phyloP scores from a whole-genome alignment of 2,113 vertebrate species.

The Fregetta grallaria region DNA sequence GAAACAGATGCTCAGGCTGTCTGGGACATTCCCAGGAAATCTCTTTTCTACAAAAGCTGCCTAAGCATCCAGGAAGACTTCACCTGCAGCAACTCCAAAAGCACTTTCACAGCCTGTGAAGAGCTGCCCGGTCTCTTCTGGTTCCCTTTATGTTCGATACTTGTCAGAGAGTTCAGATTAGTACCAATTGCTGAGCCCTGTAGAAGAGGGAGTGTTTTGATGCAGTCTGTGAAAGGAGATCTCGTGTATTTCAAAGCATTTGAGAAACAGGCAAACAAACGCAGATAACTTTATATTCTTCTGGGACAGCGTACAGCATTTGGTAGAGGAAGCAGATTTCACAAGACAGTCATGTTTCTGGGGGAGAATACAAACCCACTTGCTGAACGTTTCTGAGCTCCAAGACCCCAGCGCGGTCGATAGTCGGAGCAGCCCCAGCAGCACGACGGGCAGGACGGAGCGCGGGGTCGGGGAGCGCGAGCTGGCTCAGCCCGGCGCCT shows the following conservation, averaged over 20 bases:
- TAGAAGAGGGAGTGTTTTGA: not conserved
- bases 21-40: not conserved
- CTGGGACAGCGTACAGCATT: fast-evolving
- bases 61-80: not conserved
- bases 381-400: not conserved
- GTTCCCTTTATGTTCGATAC: not conserved
- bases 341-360: not conserved
- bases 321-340: not conserved
- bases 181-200: not conserved
- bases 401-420: not conserved
- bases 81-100: not conserved
- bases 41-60: not conserved
- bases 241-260: not conserved
- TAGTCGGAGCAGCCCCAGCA: not conserved
- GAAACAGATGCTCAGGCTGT: not conserved
- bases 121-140: not conserved
- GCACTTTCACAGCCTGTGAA: not conserved
- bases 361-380: not conserved
- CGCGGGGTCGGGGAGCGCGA: no score
- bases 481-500: not conserved
- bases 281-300: not conserved
- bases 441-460: not conserved
- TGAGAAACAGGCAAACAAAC: not conserved
- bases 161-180: not conserved
- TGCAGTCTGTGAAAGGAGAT: not conserved